Evolutionary conservation across 1,140 invertebrate species (phyloP), one percentile per base, ranked within the genome.

Genomic region (Tenebrio molitor): DNA sequence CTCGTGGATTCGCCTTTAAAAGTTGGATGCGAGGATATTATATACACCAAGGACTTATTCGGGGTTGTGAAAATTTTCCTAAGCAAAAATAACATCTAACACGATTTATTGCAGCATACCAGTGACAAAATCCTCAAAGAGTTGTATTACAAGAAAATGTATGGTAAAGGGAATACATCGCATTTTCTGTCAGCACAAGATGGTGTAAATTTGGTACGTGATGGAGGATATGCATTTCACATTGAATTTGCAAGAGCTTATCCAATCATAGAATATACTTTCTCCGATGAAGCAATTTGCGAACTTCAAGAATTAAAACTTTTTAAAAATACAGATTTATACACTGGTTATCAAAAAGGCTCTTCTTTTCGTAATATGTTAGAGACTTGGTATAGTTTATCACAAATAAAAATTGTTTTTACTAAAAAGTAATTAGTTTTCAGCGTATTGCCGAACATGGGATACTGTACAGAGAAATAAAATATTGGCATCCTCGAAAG

Each of bases 151-250:
- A 53, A 39, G 12, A 76, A 76, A 46, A 68, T 76, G 2, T 14
- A 34, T 7, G 63, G 29, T 8, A 44, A 69, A 64, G n/a, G 65
- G 0, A 69, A 64, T 25, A 19, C 16, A 0, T 64, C 58, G 1
- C 14, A 73, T 42, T 75, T 65, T 69, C 46, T 39, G 3, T 12
- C 50, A 7, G 50, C 67, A 5, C 15, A 72, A 66, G 15, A 68
- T 6, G 77, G 76, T 21, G 15, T 78, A 7, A 65, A 74, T 44
- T 39, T 75, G 21, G 74, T 78, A 4, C 16, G 65, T 14, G 1
- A 53, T 15, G 76, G 74, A 53, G 72, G 68, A 8, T 77, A 71
- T 39, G 77, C 77, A 10, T 78, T 72, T 62, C 72, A 78, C 15
- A 73, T 76, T 7, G 77, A 78, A 66, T 15, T 68, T 4, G 58